Evolutionary conservation across 2,113 vertebrate species (phyloP).

Genomic region (Grammomys dolichurus): DNA sequence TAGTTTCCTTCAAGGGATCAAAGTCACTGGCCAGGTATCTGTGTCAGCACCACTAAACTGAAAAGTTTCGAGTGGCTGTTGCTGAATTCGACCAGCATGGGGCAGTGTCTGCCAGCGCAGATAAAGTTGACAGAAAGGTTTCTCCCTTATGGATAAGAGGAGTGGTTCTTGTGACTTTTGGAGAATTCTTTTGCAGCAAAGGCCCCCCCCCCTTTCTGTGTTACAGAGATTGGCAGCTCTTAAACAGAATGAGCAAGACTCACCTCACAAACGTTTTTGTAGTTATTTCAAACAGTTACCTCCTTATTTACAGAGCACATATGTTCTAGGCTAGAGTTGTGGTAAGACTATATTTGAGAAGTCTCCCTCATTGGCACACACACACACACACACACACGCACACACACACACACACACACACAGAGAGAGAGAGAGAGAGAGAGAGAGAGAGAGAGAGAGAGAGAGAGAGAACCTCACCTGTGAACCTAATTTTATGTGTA

Average conservation of each 20-base stretch:
- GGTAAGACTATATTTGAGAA: background rate
- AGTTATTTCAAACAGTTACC: conserved; percentile 27
- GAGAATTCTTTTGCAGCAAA: conserved; percentile 28
- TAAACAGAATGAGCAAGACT: background rate
- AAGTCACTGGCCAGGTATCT: background rate
- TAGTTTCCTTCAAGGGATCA: background rate
- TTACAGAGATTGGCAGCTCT: background rate
- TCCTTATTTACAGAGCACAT: background rate
- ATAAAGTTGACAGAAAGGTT: background rate
- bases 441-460: background rate
- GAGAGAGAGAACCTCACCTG: background rate
- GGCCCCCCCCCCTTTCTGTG: background rate
- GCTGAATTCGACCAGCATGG: conserved; percentile 30
- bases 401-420: no score
- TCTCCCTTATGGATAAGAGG: background rate
- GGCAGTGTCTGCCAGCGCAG: background rate
- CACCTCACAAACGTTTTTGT: conserved; percentile 33
- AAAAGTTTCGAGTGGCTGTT: background rate
- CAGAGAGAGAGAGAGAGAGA: background rate
- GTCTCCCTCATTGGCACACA: background rate
- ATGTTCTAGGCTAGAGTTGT: background rate
- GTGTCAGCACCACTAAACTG: accelerated
- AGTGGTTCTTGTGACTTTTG: background rate
- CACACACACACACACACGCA: no score
- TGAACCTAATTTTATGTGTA: conserved; percentile 26